phyloP scores from a whole-genome alignment of 2,797 vertebrate genomes.

The Chaunax sp. region DNA sequence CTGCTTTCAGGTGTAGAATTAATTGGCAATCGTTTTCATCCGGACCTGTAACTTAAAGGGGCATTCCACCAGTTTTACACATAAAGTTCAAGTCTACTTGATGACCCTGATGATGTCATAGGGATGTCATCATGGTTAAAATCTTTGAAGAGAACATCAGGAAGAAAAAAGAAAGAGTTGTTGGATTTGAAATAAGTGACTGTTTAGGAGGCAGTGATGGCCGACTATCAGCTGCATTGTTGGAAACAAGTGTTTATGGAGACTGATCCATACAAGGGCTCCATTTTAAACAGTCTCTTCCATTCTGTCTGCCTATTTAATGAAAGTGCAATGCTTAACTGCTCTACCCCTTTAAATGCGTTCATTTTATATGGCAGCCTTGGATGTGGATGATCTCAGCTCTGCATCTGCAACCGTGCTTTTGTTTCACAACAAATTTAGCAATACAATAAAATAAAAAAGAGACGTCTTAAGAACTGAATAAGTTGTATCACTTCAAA shows the following conservation, averaged over 20 bases:
- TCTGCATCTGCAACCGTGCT: too few species aligned
- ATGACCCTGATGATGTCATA: background rate
- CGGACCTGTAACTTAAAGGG: background rate
- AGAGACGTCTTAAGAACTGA: background rate
- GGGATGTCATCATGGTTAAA: background rate
- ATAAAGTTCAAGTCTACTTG: background rate
- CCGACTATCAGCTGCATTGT: background rate
- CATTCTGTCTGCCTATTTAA: background rate
- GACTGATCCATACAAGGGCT: background rate
- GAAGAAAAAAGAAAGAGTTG: background rate
- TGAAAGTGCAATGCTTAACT: background rate
- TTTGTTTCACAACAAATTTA: too few species aligned
- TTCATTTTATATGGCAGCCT: slow-evolving; percentile 3
- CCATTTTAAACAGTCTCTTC: background rate
- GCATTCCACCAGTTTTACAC: background rate
- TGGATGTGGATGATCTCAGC: background rate
- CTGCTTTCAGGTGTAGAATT: too few species aligned
- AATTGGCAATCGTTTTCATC: too few species aligned
- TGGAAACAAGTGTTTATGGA: background rate
- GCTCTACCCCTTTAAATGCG: background rate
- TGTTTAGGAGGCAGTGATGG: background rate
- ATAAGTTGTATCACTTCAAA: background rate
- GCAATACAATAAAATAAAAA: background rate
- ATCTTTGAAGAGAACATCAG: background rate
- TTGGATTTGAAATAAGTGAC: background rate